Base-by-base conservation (phyloP, 2,888 invertebrate genomes). In the Argyresthia albistria region DNA sequence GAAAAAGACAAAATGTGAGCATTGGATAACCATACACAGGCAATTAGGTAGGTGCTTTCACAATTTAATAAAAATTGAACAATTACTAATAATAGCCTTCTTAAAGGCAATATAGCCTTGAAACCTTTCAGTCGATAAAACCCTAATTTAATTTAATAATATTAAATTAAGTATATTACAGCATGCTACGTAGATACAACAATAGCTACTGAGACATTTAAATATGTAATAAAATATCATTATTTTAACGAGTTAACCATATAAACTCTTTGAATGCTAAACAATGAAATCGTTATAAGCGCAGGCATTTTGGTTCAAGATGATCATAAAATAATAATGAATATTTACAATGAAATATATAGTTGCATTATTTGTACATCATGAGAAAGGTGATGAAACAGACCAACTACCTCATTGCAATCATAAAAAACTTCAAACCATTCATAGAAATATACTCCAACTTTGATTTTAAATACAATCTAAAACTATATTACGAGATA, bases 161-260 rank as follows among this genome's bases (percentile, higher is more conserved):
- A 63, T 64, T 61, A 52, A 16, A 35, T 37, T 46, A 50, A 63
- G 66, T 72, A 73, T 70, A 59, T 69, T 73, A 74, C 70, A 75
- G 67, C 76, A 77, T 76, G 73, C 74, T 73, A 61, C 62, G 60
- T 64, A 64, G 56, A 65, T 65, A 70, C 57, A 59, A 60, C 66
- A 63, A 71, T 67, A 70, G 61, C 72, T 77, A 77, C 73, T 60
- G 67, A 75, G 69, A 73, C 67, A 65, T 63, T 66, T 67, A 71
- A 67, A 65, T 71, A 74, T 76, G 70, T 78, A 73, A 76, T 82
- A 82, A 80, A 83, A 83, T 83, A 82, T 78, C 67, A 76, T 73
- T 72, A 69, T 66, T 12, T 64, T 63, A 81, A 78, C 74, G 69
- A 67, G 57, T 65, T 76, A 83, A 83, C 81, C 76, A 67, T 79